A percentile compares a stretch with the other conserved stretches of the same genome.
These are phyloP conservation scores for Oophaga sylvatica DNA, from an alignment of 2,797 vertebrate genomes.

Conservation along the genomic window DNA sequence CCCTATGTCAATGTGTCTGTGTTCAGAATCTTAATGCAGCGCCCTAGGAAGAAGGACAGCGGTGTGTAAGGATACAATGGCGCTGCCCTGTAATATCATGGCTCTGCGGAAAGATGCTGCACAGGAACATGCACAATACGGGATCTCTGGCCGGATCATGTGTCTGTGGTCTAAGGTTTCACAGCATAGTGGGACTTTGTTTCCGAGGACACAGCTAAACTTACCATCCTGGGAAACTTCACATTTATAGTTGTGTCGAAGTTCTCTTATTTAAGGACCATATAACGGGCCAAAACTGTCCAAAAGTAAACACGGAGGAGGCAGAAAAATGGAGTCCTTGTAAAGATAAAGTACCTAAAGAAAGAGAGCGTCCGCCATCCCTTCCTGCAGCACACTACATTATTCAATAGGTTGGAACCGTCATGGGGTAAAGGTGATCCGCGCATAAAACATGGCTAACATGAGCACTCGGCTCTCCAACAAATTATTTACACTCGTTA, in stretches of 20 bases:
- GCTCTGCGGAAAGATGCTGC: constrained; percentile 34
- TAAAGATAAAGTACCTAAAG: neutral
- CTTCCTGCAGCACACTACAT: constrained; percentile 1
- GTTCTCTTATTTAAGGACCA: constrained; percentile 4
- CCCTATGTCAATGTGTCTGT: constrained; percentile 23
- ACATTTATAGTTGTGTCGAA: constrained; percentile 15
- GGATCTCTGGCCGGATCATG: constrained; percentile 28
- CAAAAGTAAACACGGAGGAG: neutral
- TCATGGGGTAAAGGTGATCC: constrained; percentile 41
- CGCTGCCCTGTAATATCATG: constrained; percentile 16
- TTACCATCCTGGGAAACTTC: constrained; percentile 41
- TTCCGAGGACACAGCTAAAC: constrained; percentile 19
- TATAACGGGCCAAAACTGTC: neutral
- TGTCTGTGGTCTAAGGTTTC: constrained; percentile 44
- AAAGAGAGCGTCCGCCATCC: neutral
- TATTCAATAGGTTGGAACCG: constrained; percentile 28
- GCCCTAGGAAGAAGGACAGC: neutral
- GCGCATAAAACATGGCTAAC: neutral
- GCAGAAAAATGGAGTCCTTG: neutral
- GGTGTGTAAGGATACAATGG: neutral
- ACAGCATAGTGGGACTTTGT: constrained; percentile 24
- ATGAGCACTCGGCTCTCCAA: neutral
- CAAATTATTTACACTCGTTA: constrained; percentile 23
- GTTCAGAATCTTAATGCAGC: constrained; percentile 25
- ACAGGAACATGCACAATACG: constrained; percentile 35